Base-by-base conservation (phyloP, 2,113 vertebrate species). In the Dicentrarchus labrax region DNA sequence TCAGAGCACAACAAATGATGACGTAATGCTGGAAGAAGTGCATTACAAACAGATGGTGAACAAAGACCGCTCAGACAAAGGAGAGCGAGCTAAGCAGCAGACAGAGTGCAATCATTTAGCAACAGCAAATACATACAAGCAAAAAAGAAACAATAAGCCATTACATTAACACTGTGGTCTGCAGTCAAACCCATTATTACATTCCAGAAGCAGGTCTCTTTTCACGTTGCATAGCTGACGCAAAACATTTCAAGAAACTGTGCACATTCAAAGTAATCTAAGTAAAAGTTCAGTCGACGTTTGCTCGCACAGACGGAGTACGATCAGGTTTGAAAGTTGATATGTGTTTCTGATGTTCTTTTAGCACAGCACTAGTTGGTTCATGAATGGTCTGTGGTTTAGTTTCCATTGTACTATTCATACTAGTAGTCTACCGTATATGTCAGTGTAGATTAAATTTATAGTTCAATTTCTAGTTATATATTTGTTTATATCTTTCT, bases 181-280 rank as follows among this genome's bases (percentile, higher is more conserved):
- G 30, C 70, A 67, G 65, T 39, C 54, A 75, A 81, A 82, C 54
- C 82, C 45, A 57, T 73, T 9, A 57, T 60, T 77, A 87, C 87
- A 86, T 85, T 90, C 86, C 57, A 86, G 53, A 50, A 75, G 59
- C 53, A 54, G 15, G 0, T 62, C 65, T 82, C 66, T 88, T 83
- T 66, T 85, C 65, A 88, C 21, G 53, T 94, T 95, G 95, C 95
- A 94, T 94, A 95, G 94, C 90, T 83, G 89, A 92, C 91, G 92
- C 89, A 86, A 89, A 86, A 87, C 65, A 80, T 84, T 66, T 74
- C 45, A 61, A 86, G 30, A 80, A 85, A 77, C 9, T 51, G 16
- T 71, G 51, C 53, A 81, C 77, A 36, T 82, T 64, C 51, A 76
- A 75, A 80, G 66, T 53, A 88, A 90, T 54, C 21, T 30, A 73